Base-by-base conservation (phyloP, 92 coral and sea anemone species). In the Desmophyllum pertusum region DNA sequence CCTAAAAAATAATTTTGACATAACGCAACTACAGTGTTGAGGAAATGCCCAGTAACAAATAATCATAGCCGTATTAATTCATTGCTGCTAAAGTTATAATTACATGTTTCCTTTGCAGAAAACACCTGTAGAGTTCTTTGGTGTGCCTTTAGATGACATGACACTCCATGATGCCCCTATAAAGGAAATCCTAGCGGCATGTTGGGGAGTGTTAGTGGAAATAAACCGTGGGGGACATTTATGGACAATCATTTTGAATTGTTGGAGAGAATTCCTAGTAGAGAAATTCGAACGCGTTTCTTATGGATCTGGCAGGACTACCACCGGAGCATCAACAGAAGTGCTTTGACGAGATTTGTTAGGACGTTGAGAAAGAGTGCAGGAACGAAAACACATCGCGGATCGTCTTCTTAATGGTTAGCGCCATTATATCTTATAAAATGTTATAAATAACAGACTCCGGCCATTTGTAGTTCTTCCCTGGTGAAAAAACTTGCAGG, bases 331-430 rank as follows among this genome's bases (percentile, higher is more conserved):
- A 80, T 15, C 74, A 80, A 51, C 19, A 68, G 50, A 50, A 5
- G 65, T 80, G 84, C 66, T 80, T 80, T 50, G 50, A 80, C 13
- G 5, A 10, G 15, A 80, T 80, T n/a, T 36, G 84, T 80, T 21
- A 10, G 0, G 0, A 10, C 0, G 61, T 29, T 80, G n/a, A n/a
- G 38, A 5, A 13, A 0, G 18, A 8, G 65, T 13, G 48, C 35
- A 25, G 84, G 76, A 10, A 19, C 3, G 51, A 23, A n/a, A 36
- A 25, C 84, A 80, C 29, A 37, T 80, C 33, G 72, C 5, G 13
- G 45, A 68, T 67, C 84, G 37, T 38, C 84, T 80, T 10, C 7
- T 80, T 5, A 21, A 38, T 0, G 84, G 84, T 80, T 8, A 15
- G 14, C 10, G 10, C 14, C 1, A 5, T 64, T 51, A 21, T 35